Conservation (phyloP, 2,113 vertebrate genomes). For the Connochaetes taurinus region DNA sequence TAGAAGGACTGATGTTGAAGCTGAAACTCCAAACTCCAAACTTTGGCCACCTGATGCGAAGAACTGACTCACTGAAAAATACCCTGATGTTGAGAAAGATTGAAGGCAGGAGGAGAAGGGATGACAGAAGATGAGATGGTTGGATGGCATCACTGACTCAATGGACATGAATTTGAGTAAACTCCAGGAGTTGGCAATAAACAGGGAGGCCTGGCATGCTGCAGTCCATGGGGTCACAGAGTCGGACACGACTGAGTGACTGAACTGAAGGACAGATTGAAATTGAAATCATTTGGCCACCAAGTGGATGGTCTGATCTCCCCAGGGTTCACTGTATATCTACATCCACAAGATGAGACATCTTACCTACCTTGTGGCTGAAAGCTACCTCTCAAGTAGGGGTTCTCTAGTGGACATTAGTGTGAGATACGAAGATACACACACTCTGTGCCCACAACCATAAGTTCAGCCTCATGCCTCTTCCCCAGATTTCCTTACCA, state of each 20-base stretch:
- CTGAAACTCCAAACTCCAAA: background rate
- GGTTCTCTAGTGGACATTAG: background rate
- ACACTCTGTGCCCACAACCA: background rate
- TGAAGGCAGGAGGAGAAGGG: background rate
- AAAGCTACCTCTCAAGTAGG: background rate
- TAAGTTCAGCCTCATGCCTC: background rate
- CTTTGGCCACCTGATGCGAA: background rate
- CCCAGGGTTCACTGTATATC: background rate
- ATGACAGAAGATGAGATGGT: background rate
- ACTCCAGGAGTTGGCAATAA: background rate
- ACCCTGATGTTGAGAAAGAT: background rate
- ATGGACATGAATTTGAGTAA: background rate
- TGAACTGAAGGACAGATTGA: background rate
- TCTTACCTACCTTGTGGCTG: background rate
- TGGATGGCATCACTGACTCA: background rate
- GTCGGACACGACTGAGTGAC: fast-evolving
- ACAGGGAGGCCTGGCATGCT: background rate
- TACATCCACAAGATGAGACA: background rate
- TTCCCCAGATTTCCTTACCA: background rate
- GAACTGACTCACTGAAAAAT: background rate
- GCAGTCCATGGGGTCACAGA: background rate
- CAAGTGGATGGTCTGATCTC: background rate
- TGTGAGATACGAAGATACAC: background rate
- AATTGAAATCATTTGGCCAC: background rate
- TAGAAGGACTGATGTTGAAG: background rate